phyloP scores from a whole-genome alignment of 2,113 vertebrate genomes.

The Dicentrarchus labrax region DNA sequence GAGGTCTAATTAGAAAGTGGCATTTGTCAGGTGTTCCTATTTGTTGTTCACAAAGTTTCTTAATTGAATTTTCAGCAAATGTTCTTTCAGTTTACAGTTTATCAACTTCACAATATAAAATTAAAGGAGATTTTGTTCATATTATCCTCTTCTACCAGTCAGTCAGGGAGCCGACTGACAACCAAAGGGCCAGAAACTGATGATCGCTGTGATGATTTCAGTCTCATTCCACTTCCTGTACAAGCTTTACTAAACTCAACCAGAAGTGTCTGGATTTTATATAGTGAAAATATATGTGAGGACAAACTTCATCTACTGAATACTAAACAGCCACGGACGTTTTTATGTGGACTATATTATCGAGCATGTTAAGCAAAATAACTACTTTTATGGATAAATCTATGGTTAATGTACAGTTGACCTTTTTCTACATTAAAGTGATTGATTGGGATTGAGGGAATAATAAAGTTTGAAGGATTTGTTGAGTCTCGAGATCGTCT shows the following conservation, averaged over 20 bases:
- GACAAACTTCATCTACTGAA: conserved; percentile 26
- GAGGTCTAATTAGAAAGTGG: conserved; percentile 3
- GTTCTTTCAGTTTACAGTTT: not conserved
- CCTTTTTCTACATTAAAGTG: conserved; percentile 58
- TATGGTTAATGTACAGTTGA: conserved; percentile 28
- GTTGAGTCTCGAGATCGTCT: not conserved
- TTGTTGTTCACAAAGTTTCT: not conserved
- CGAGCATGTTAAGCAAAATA: conserved; percentile 40
- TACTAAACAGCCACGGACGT: conserved; percentile 56
- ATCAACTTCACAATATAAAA: not conserved
- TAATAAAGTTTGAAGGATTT: conserved; percentile 67
- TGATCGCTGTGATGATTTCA: not conserved
- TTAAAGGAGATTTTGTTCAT: not conserved
- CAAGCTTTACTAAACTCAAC: conserved; percentile 46
- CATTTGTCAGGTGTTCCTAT: not conserved
- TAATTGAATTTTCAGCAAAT: not conserved
- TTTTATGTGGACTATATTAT: conserved; percentile 33
- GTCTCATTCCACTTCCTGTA: conserved; percentile 2
- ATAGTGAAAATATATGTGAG: conserved; percentile 7
- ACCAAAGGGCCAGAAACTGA: not conserved
- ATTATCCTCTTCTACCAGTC: not conserved
- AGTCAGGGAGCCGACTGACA: not conserved
- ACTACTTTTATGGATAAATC: conserved; percentile 27
- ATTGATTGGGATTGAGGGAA: conserved; percentile 20
- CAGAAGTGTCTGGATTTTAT: not conserved